Evolutionary conservation across 2,888 invertebrate genomes (phyloP), one percentile per base, ranked within the genome.

Genomic region (Dolichopus griseipennis): DNA sequence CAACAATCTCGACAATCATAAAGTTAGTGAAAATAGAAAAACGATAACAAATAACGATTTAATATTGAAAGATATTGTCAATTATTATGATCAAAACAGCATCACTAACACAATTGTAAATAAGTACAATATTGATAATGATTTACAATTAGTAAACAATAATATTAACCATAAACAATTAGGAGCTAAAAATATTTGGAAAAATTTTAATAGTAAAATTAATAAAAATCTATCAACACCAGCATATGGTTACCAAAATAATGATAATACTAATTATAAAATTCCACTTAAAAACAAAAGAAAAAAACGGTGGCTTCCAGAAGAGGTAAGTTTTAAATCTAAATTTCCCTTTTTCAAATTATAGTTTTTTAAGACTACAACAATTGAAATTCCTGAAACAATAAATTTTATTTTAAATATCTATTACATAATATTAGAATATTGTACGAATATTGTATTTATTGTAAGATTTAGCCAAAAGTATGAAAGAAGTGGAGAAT

Each of bases 261-360:
- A 27, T 27, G 5, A 27, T 72, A 73, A 74, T 82, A 74, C 83
- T 81, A 76, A 71, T 78, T 70, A 73, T 72, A 73, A 72, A 73
- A 69, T 72, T 71, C 71, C 71, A 70, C 71, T 69, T 65, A 70
- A 69, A 68, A 72, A 72, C 67, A 73, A 71, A 70, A 72, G 76
- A 71, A 73, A 82, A 73, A 88, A 86, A 78, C 84, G 89, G 76
- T 90, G 88, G 89, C 84, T 89, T 76, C 86, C 88, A 63, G 88
- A 89, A 78, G 88, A 88, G 75, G 84, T 84, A 78, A 82, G 74
- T 73, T 65, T 61, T 27, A 66, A 65, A n/a, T n/a, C n/a, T n/a
- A n/a, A n/a, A n/a, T n/a, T n/a, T n/a, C n/a, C n/a, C n/a, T n/a
- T n/a, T n/a, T n/a, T n/a, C n/a, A n/a, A n/a, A n/a, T n/a, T n/a